These are phyloP conservation scores for Hemiprocne comata DNA, from an alignment of 2,113 vertebrate species.

Conservation along the genomic window DNA sequence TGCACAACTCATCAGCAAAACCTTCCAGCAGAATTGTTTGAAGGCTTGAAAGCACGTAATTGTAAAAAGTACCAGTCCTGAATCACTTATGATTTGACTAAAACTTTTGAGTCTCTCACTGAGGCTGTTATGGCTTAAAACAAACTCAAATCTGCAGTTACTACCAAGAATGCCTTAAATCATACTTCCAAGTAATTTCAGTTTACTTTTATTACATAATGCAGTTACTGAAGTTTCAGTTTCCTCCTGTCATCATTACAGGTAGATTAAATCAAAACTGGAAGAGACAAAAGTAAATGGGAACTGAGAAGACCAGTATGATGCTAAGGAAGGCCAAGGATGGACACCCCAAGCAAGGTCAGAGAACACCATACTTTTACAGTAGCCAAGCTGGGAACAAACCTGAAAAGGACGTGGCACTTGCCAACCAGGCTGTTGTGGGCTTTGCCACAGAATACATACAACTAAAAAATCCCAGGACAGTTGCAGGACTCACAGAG, in stretches of 20 bases:
- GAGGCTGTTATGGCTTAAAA: background rate
- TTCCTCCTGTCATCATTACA: background rate
- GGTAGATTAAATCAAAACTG: background rate
- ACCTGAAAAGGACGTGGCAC: background rate
- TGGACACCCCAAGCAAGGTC: background rate
- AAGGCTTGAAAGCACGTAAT: background rate
- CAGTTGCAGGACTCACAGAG: background rate
- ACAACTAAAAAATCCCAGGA: background rate
- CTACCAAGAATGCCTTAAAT: background rate
- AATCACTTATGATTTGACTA: background rate
- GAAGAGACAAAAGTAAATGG: background rate
- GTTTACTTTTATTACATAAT: background rate
- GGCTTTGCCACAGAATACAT: background rate
- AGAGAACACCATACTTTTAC: background rate
- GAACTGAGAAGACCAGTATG: background rate
- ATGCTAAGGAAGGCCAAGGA: background rate
- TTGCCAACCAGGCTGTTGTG: background rate
- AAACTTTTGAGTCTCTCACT: background rate
- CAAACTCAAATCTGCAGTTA: background rate
- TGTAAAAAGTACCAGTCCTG: background rate
- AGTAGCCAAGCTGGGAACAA: background rate
- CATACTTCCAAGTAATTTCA: background rate
- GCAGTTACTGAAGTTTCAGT: background rate
- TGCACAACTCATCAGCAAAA: background rate
- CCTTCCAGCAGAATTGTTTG: background rate